A percentile compares a stretch with the other conserved stretches of the same genome.
Evolutionary conservation across 2,113 vertebrate species (phyloP).

Genomic region (Dasyornis broadbenti): DNA sequence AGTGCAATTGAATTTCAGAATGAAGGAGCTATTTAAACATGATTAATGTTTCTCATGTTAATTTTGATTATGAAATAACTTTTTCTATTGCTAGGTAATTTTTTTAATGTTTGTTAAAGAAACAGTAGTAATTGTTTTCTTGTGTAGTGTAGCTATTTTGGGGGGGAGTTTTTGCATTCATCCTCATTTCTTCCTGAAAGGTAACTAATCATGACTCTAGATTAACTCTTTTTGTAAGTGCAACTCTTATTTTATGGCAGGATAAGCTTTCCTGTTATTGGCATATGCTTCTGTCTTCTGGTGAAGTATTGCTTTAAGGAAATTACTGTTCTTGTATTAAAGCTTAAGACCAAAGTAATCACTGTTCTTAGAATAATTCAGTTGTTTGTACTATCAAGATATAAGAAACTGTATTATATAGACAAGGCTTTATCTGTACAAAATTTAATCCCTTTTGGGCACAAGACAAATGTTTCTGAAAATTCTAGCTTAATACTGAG

Average conservation of each 20-base stretch:
- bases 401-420: not conserved
- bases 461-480: not conserved
- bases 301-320: not conserved
- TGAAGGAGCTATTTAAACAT: not conserved
- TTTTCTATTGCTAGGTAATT: not conserved
- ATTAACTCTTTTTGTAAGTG: not conserved
- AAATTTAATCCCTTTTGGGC: not conserved
- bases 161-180: not conserved
- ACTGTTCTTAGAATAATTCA: not conserved
- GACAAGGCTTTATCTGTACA: not conserved
- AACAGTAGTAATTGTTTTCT: not conserved
- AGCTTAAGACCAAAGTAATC: not conserved
- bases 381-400: not conserved
- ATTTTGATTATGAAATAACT: too few species aligned
- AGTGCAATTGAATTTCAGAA: not conserved
- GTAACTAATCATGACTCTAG: not conserved
- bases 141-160: not conserved
- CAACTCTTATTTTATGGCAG: not conserved
- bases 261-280: not conserved
- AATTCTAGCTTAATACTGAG: not conserved
- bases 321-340: not conserved
- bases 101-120: not conserved
- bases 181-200: not conserved
- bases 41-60: too few species aligned
- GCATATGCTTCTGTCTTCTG: not conserved